Evolutionary conservation across 2,797 vertebrate genomes (phyloP).

Genomic region (Fistularia tabacaria): DNA sequence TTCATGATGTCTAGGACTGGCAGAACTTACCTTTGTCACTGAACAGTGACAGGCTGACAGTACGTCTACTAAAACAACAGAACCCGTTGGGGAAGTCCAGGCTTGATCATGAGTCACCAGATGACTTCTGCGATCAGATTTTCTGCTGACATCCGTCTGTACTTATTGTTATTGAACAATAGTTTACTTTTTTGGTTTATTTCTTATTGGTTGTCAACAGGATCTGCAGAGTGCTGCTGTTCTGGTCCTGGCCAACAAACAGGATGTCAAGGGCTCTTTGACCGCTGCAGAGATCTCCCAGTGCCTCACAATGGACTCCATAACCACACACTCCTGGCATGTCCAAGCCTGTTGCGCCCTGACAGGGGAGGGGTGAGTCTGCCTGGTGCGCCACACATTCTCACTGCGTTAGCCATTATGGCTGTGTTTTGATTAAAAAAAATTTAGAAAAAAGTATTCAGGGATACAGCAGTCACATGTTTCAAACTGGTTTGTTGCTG

Average conservation of each 20-base stretch:
- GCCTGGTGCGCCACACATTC: not conserved
- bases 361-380: slow-evolving; percentile 83
- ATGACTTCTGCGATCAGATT: too few relatives aligned
- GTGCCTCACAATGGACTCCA: slow-evolving; percentile 76
- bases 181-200: not conserved
- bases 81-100: too few relatives aligned
- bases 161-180: too few relatives aligned
- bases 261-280: slow-evolving; percentile 84
- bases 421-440: not conserved
- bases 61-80: too few relatives aligned
- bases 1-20: too few relatives aligned
- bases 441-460: too few relatives aligned
- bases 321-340: slow-evolving; percentile 83
- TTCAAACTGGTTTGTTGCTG: too few relatives aligned
- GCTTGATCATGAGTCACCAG: too few relatives aligned
- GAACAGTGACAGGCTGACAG: too few relatives aligned
- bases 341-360: slow-evolving; percentile 85
- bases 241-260: slow-evolving; percentile 85
- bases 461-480: not conserved
- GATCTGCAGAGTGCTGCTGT: slow-evolving; percentile 78
- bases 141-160: too few relatives aligned
- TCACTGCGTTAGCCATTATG: not conserved
- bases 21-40: too few relatives aligned
- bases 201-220: slow-evolving; percentile 49
- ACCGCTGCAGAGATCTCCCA: slow-evolving; percentile 80